Evolutionary conservation across 1,140 invertebrate genomes (phyloP).

Genomic region (Ladona fulva): DNA sequence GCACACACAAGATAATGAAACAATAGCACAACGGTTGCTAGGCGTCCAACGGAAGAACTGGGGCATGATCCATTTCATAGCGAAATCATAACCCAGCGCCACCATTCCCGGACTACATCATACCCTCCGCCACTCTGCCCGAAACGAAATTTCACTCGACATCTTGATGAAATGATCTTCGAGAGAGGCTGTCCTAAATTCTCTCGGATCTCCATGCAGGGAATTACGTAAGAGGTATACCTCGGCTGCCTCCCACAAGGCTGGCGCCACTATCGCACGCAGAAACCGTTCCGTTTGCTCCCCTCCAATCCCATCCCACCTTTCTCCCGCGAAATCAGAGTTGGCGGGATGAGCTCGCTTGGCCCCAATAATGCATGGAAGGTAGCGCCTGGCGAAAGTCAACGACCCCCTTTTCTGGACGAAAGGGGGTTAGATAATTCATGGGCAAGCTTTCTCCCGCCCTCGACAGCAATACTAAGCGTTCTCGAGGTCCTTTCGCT

Average conservation of each 20-base stretch:
- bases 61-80: no score
- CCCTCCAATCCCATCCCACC: background rate
- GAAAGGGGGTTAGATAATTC: conserved; percentile 9
- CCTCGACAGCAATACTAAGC: background rate
- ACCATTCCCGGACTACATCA: no score
- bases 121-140: no score
- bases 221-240: background rate
- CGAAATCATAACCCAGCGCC: no score
- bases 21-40: no score
- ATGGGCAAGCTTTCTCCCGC: conserved; percentile 6
- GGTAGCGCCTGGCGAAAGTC: conserved; percentile 1
- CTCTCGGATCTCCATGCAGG: no score
- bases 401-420: background rate
- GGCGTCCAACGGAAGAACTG: no score
- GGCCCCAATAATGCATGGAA: background rate
- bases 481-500: background rate
- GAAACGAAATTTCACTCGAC: no score
- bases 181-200: no score
- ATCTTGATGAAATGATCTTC: no score
- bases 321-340: background rate
- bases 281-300: background rate
- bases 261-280: background rate
- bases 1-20: no score
- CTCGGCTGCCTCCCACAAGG: background rate
- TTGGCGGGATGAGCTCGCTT: background rate